Percentiles rank a stretch among this genome's conserved stretches.
Evolutionary conservation across 2,113 vertebrate species (phyloP).

Genomic region (Ammodytes marinus): DNA sequence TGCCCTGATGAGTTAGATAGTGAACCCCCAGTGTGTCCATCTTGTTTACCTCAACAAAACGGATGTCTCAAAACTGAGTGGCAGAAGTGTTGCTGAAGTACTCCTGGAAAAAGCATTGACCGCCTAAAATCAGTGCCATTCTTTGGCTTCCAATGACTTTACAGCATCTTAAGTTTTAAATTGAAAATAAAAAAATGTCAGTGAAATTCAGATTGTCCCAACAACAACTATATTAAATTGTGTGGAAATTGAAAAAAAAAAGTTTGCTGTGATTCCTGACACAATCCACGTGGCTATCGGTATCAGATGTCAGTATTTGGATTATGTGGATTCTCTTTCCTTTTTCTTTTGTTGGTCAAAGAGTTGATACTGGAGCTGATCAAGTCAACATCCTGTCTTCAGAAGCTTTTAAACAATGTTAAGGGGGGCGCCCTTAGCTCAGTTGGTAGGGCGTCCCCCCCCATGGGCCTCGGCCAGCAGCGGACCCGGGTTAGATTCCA

Average conservation of each 20-base stretch:
- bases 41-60: background rate
- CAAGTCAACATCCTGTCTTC: slow-evolving; percentile 3
- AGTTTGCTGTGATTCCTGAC: slow-evolving; percentile 24
- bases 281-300: slow-evolving; percentile 2
- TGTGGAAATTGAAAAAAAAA: background rate
- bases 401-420: slow-evolving; percentile 27
- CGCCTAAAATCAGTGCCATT: background rate
- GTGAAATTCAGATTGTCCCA: background rate
- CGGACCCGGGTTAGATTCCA: too few relatives aligned
- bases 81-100: background rate
- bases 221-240: background rate
- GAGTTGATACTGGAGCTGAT: slow-evolving; percentile 14
- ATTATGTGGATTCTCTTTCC: slow-evolving; percentile 22
- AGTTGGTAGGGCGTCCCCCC: too few relatives aligned
- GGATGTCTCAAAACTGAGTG: background rate
- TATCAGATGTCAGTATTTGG: slow-evolving; percentile 3
- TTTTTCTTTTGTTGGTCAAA: slow-evolving; percentile 12
- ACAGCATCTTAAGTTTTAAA: background rate
- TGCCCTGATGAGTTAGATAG: background rate
- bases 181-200: background rate
- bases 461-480: too few relatives aligned
- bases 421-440: background rate
- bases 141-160: background rate
- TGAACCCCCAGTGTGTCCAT: too few relatives aligned
- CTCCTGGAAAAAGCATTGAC: background rate